Evolutionary conservation across 2,797 vertebrate genomes (phyloP), one percentile per base, ranked within the genome.

Genomic region (Cyprinodon diabolis): DNA sequence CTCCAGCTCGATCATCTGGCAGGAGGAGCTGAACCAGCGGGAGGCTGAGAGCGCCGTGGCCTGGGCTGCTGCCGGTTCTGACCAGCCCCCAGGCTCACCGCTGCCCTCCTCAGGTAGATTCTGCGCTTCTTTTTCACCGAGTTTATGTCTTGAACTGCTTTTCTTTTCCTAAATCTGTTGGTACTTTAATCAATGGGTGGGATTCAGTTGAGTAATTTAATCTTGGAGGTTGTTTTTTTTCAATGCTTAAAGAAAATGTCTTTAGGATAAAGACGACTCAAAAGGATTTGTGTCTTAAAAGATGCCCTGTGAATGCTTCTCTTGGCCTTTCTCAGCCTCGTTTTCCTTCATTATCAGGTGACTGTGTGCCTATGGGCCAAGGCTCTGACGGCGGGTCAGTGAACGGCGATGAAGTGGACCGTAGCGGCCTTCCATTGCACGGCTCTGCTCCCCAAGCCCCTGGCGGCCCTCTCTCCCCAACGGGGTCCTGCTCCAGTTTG

Each of bases 1-100:
- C 89, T 95, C 95, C 4, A 95, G 95, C 77, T 95, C 95, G 66
- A 95, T 95, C 83, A 95, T 95, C 84, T 96, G 95, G 95, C 95
- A 95, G 81, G 95, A 96, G 85, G 95, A 95, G 86, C 88, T 95
- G 71, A 95, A 93, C 70, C 94, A 93, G 89, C 92, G 95, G 78
- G 95, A 96, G 79, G 92, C 91, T 0, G 95, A 95, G 17, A 93
- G 86, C 0, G 83, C 90, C 1, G 85, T 92, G 7, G 90, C 91
- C 5, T 95, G 95, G 95, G 68, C 90, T 2, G 57, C 91, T 23
- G 71, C 90, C 40, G 40, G 40, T 43, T 43, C 40, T 14, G 95
- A 96, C 47, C 81, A 93, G 21, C 77, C 91, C 2, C 79, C 88
- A 52, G 93, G 90, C 43, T 93, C 94, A 35, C 84, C 90, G 0